Base-by-base conservation (phyloP, 2,797 vertebrate genomes). In the Spinus pinus region DNA sequence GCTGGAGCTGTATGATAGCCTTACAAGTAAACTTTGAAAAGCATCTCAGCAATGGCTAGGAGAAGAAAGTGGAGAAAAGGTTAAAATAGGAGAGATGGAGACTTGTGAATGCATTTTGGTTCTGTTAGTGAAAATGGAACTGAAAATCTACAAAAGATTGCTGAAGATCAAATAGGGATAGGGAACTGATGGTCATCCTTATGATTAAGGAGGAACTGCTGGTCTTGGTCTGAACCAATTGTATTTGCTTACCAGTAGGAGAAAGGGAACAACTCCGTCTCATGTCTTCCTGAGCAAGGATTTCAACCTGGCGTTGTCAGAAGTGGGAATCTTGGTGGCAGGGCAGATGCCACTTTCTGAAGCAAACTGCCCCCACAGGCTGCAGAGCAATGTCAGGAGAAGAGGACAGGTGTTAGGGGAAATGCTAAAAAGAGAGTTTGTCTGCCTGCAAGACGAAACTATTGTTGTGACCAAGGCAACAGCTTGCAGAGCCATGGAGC, bases 301-400 rank as follows among this genome's bases (percentile, higher is more conserved):
- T 77, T 65, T 41, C 49, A 86, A 13, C 12, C 27, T 69, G 30
- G 25, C 2, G 2, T 5, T 15, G 5, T 44, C 35, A 75, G 50
- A 79, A 66, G 14, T 15, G 31, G 8, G 16, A 25, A 19, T 6
- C 9, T 37, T 61, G 25, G 13, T 50, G 25, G 13, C 2, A 0
- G 18, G 46, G 20, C 14, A 86, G 47, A 30, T 37, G 27, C 9
- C 14, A 30, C 10, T 33, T 72, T 54, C 54, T 21, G 31, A 70
- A 77, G 37, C 0, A 0, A 70, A 22, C 17, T 31, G 14, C 27
- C 37, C 27, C 31, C 12, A 37, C 0, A 0, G n/a, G 18, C 23
- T 66, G 10, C 44, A 72, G 28, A 87, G 23, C 1, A 3, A 30
- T 46, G 23, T 49, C 67, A 56, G n/a, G 15, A 88, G 33, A 66